Evolutionary conservation across 2,113 vertebrate species (phyloP).

Genomic region (Psittacara wagleri): DNA sequence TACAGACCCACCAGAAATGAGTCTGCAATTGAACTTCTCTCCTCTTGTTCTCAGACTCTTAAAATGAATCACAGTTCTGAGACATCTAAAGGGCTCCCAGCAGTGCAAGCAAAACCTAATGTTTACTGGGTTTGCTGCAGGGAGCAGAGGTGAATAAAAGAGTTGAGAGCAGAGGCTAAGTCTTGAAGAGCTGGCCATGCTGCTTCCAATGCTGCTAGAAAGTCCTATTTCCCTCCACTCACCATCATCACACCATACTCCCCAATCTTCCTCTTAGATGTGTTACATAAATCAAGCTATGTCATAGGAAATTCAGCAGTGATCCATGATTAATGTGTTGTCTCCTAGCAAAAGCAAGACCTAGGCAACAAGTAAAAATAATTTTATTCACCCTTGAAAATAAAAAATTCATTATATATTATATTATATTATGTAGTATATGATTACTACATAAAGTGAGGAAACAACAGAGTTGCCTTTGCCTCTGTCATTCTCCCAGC

Average conservation of each 20-base stretch:
- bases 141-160: neutral
- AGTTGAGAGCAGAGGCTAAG: neutral
- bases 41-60: neutral
- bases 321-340: neutral
- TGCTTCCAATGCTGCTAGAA: neutral
- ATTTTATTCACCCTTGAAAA: neutral
- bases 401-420: neutral
- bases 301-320: neutral
- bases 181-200: neutral
- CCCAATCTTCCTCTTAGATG: neutral
- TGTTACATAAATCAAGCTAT: neutral
- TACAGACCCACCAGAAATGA: neutral
- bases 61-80: neutral
- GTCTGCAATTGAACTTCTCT: neutral
- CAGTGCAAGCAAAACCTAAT: neutral
- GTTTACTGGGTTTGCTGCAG: neutral
- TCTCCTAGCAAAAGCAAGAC: neutral
- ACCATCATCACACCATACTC: too few relatives aligned
- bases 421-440: neutral
- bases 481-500: neutral
- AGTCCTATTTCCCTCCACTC: neutral
- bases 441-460: neutral
- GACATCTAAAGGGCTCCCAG: neutral
- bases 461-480: neutral
- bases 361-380: neutral